Evolutionary conservation across 2,888 invertebrate genomes (phyloP), one percentile per base, ranked within the genome.

Genomic region (Elaeidobius kamerunicus): DNA sequence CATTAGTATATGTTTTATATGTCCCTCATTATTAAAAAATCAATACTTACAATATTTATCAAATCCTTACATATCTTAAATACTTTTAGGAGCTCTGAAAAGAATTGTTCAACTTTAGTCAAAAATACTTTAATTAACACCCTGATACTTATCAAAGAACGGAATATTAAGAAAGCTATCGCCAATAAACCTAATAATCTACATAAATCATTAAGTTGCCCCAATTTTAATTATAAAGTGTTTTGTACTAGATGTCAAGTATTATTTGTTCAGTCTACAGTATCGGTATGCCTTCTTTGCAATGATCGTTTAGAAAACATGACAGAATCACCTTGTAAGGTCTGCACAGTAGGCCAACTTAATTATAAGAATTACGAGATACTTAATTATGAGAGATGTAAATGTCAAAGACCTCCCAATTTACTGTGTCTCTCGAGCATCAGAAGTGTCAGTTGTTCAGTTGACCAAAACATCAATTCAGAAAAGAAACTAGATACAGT

Each of bases 281-380:
- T 62, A 34, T 50, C 56, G 32, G 56, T 46, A 62, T 73, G 73
- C 59, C 47, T 72, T 42, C 59, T 67, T 45, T 73, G 72, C 66
- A 65, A 68, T 56, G 56, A 56, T 41, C 50, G 56, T 40, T 57
- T 64, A 49, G 62, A 65, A 58, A 71, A 60, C 62, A 74, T 73
- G 71, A 71, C 68, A 38, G 69, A 67, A 61, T 68, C 70, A 51
- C 67, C 69, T 43, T 73, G 71, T 62, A 73, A 71, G 63, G 68
- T 68, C 59, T 73, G 71, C 65, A 64, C 65, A 50, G 58, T 72
- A 53, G 69, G 71, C 17, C 52, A 51, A 15, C 71, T 72, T 2
- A 63, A 64, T 45, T 63, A 62, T 57, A 57, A 67, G 39, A 70
- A 67, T 51, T 70, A 68, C 50, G 70, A 70, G 56, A 64, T 68